Conservation (phyloP, 2,113 vertebrate species). For the Hystrix cristata region DNA sequence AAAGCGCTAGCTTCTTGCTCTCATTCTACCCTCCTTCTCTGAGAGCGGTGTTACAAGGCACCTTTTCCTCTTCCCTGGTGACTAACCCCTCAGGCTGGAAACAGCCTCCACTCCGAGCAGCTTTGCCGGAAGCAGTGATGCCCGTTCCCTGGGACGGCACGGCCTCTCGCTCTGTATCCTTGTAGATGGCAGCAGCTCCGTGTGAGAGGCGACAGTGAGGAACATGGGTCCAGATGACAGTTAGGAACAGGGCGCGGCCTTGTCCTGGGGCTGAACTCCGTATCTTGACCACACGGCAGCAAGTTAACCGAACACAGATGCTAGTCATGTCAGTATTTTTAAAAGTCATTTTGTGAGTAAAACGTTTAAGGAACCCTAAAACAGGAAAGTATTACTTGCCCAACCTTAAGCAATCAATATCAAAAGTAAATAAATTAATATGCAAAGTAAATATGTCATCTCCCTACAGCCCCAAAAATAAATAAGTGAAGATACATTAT, state of each 20-base stretch:
- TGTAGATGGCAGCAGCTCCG: too few relatives aligned
- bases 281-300: too few relatives aligned
- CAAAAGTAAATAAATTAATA: not conserved
- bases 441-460: slow-evolving; percentile 45
- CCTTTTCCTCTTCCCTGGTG: not conserved
- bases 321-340: not conserved
- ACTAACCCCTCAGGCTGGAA: not conserved
- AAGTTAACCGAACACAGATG: not conserved
- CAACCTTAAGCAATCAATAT: slow-evolving; percentile 26
- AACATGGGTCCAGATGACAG: not conserved
- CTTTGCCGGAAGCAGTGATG: not conserved
- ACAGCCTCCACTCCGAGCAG: not conserved
- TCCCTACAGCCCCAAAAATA: not conserved
- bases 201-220: not conserved
- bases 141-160: not conserved
- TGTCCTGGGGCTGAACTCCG: not conserved
- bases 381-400: not conserved
- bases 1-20: not conserved
- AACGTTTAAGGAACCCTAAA: slow-evolving; percentile 3
- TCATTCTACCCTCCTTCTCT: not conserved
- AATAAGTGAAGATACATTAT: not conserved
- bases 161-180: not conserved
- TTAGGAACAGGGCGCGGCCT: not conserved
- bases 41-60: not conserved
- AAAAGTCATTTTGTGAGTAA: not conserved